phyloP scores from a whole-genome alignment of 30 jellyfish, hydroid and myxozoan genomes.

The Aurelia aurita region DNA sequence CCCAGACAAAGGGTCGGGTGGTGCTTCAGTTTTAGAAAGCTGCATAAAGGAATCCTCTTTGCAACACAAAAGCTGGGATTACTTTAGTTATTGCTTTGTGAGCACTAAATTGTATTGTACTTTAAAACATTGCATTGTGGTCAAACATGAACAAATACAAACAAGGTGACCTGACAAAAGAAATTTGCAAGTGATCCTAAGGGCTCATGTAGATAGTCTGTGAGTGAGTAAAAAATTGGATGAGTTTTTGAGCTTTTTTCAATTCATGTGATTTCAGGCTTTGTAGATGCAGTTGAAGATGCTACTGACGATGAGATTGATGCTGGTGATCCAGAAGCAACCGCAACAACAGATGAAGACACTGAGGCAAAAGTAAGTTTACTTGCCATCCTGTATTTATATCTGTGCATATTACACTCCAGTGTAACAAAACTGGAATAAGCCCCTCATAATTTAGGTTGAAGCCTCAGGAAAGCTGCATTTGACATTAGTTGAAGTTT shows the following conservation, averaged over 20 bases:
- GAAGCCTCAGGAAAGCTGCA: neutral
- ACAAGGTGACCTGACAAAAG: too few relatives aligned
- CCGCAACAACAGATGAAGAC: constrained; percentile 81
- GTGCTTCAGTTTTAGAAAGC: too few relatives aligned
- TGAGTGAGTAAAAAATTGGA: neutral
- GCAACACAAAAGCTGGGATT: too few relatives aligned
- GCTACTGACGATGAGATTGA: constrained; percentile 88
- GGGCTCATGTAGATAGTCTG: too few relatives aligned
- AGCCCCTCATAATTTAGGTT: neutral
- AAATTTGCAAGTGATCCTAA: too few relatives aligned
- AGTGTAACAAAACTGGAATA: neutral
- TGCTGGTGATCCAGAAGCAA: constrained; percentile 77
- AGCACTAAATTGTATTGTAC: too few relatives aligned
- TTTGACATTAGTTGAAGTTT: too few relatives aligned
- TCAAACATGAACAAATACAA: too few relatives aligned
- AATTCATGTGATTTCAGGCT: neutral
- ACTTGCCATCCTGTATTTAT: neutral
- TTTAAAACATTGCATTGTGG: too few relatives aligned
- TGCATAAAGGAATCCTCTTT: too few relatives aligned
- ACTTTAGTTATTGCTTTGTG: too few relatives aligned
- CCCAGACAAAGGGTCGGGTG: too few relatives aligned
- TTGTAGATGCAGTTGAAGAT: constrained; percentile 86
- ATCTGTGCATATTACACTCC: neutral
- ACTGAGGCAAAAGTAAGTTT: constrained; percentile 63
- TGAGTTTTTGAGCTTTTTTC: neutral